phyloP scores from a whole-genome alignment of 2,888 invertebrate species.

The Drosophila kuntzei region DNA sequence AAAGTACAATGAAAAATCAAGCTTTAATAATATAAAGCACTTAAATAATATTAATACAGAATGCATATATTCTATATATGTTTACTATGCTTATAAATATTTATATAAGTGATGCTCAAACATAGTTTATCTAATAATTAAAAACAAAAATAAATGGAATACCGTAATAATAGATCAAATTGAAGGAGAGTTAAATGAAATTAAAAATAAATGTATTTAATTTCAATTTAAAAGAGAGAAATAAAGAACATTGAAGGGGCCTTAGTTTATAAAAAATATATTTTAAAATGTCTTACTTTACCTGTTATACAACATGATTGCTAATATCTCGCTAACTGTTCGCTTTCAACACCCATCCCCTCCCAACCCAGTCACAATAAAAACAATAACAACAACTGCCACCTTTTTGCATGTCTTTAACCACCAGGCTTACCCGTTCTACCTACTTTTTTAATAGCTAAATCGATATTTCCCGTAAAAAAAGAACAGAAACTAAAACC shows the following conservation, averaged over 20 bases:
- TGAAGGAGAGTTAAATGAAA: neutral
- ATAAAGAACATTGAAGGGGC: neutral
- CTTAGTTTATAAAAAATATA: neutral
- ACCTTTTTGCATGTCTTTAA: conserved; percentile 26
- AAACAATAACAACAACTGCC: conserved; percentile 5
- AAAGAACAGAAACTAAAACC: conserved; percentile 16
- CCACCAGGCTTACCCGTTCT: conserved; percentile 29
- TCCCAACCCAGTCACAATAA: conserved; percentile 2
- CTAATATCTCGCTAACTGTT: neutral
- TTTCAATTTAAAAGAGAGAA: neutral
- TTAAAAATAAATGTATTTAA: neutral
- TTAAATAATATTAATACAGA: neutral
- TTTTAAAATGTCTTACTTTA: neutral
- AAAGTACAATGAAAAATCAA: neutral
- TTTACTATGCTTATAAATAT: neutral
- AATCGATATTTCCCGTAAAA: conserved; percentile 63
- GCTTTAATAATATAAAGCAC: neutral
- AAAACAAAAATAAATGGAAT: neutral
- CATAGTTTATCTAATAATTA: neutral
- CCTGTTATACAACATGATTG: conserved; percentile 40
- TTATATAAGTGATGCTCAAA: neutral
- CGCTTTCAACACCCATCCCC: neutral
- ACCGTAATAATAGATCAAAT: too few species aligned
- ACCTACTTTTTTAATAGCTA: conserved; percentile 60
- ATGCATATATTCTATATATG: neutral